Base-by-base conservation (phyloP, 2,888 invertebrate species). In the Acanthococcus lagerstroemiae region DNA sequence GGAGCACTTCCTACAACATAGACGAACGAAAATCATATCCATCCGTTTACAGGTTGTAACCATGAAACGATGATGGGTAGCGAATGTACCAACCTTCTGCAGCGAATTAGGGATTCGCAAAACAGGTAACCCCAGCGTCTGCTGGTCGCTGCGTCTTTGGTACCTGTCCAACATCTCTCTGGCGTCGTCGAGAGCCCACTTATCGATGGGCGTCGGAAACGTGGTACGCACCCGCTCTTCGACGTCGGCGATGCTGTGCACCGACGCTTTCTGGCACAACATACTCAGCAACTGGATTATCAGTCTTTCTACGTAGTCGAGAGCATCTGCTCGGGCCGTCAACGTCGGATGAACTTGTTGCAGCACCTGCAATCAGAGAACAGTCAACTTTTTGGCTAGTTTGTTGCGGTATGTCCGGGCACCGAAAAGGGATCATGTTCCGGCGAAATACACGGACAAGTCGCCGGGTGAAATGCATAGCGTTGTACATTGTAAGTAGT, bases 121-220 rank as follows among this genome's bases (percentile, higher is more conserved):
- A 37, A 88, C 86, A 15, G 95, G 95, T 72, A 91, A 79, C 68
- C 89, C 86, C 55, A 84, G 75, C n/a, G n/a, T n/a, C 1, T 79
- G 78, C 50, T 61, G 61, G 5, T 48, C 61, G 72, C 87, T 84
- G 65, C 81, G 81, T 73, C 78, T 77, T 74, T 87, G 87, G 65
- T 86, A 86, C 73, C 85, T 84, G 72, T 89, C 87, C 69, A 89
- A 80, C 56, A 88, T 88, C 73, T 88, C 89, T 71, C 87, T 85
- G 19, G 95, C 95, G 76, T 95, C 95, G 70, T 83, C 83, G 68
- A 94, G 81, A 57, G 95, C 93, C 94, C 95, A 95, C 75, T 85
- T 85, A 78, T 95, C 93, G 71, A 96, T 88, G 3, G 95, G 95
- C 17, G 88, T 88, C n/a, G 95, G 95, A 80, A 95, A 95, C 63